phyloP scores from a whole-genome alignment of 1,140 invertebrate species.

The Cydia pomonella region DNA sequence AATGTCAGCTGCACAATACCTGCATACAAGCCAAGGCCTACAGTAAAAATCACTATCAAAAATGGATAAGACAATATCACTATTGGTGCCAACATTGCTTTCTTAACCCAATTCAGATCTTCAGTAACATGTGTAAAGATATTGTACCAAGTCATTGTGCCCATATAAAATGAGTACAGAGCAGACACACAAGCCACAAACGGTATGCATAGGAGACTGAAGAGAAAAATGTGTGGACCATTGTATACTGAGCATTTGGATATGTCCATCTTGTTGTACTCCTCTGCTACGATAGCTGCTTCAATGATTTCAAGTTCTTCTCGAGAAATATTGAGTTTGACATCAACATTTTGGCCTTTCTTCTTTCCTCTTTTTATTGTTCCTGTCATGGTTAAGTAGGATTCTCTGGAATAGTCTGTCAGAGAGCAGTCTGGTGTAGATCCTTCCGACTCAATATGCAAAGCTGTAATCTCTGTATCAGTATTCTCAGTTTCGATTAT shows the following conservation, averaged over 20 bases:
- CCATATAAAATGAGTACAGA: slow-evolving; percentile 87
- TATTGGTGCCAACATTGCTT: slow-evolving; percentile 84
- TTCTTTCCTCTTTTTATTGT: slow-evolving; percentile 88
- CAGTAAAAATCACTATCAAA: slow-evolving; percentile 84
- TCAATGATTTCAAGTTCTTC: slow-evolving; percentile 86
- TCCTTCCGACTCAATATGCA: slow-evolving; percentile 76
- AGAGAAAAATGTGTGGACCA: slow-evolving; percentile 85
- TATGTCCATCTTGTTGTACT: slow-evolving; percentile 81
- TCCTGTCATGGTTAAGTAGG: slow-evolving; percentile 85
- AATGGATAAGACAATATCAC: slow-evolving; percentile 87
- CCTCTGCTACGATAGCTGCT: slow-evolving; percentile 82
- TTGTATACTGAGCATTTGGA: slow-evolving; percentile 82
- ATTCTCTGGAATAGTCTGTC: slow-evolving; percentile 73
- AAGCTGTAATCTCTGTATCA: slow-evolving; percentile 75
- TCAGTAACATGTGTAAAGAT: slow-evolving; percentile 87
- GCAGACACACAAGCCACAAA: slow-evolving; percentile 84
- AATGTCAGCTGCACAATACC: slow-evolving; percentile 86
- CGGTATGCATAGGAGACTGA: slow-evolving; percentile 85
- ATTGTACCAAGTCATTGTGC: slow-evolving; percentile 89
- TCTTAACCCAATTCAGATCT: slow-evolving; percentile 83
- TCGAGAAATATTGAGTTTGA: slow-evolving; percentile 86
- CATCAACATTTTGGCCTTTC: slow-evolving; percentile 87
- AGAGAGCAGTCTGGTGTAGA: slow-evolving; percentile 73
- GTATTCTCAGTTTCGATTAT: slow-evolving; percentile 79
- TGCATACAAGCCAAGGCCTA: slow-evolving; percentile 85